Percentiles rank a stretch among this genome's conserved stretches.
Conservation (phyloP, 2,113 vertebrate genomes). For the Cisticola juncidis region DNA sequence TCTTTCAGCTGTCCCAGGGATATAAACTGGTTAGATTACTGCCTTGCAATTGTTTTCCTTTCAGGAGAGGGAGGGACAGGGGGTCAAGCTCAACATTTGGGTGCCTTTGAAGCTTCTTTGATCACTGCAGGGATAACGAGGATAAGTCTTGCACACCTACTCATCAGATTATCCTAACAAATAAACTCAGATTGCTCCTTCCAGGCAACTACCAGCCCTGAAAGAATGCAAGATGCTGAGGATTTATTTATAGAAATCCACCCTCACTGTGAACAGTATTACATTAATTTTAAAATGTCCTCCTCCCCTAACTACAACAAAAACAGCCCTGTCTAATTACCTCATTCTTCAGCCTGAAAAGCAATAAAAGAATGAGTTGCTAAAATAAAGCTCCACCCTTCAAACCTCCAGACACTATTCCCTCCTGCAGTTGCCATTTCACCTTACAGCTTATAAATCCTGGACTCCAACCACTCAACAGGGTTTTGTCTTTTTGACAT, state of each 20-base stretch:
- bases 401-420: constrained; percentile 19
- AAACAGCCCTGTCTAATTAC: constrained; percentile 25
- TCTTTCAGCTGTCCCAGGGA: not conserved
- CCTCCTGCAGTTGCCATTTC: constrained; percentile 16
- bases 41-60: constrained; percentile 35
- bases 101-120: constrained; percentile 41
- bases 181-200: not conserved
- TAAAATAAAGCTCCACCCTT: constrained; percentile 54
- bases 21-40: constrained; percentile 4
- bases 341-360: constrained; percentile 41
- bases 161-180: not conserved
- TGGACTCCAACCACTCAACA: not conserved
- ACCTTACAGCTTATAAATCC: constrained; percentile 55
- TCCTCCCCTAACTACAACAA: not conserved
- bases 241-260: constrained; percentile 19
- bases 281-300: constrained; percentile 1
- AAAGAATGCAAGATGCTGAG: not conserved
- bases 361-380: constrained; percentile 33
- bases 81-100: not conserved
- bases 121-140: not conserved
- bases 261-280: not conserved
- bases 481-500: constrained; percentile 15
- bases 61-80: not conserved
- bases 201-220: not conserved
- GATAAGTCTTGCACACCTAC: not conserved